Evolutionary conservation across 2,113 vertebrate species (phyloP).

Genomic region (Brachypteracias leptosomus): DNA sequence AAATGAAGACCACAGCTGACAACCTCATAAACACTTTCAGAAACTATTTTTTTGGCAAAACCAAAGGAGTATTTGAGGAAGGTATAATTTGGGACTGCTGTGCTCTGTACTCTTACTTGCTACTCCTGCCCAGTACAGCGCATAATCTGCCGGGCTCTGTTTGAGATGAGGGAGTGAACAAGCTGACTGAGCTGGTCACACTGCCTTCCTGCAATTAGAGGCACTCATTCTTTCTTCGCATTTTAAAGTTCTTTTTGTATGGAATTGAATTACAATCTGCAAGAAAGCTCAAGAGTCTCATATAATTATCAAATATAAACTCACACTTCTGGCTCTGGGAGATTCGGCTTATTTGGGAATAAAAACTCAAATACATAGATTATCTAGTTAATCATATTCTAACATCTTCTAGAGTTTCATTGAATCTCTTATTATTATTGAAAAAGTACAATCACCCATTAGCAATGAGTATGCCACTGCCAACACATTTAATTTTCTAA

Average conservation of each 20-base stretch:
- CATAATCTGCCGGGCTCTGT: not conserved
- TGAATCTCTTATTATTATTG: conserved; percentile 12
- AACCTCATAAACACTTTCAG: not conserved
- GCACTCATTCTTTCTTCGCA: not conserved
- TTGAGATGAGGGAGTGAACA: not conserved
- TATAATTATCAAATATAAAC: conserved; percentile 63
- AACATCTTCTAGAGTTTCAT: conserved; percentile 5
- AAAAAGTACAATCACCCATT: conserved; percentile 32
- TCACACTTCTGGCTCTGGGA: conserved; percentile 33
- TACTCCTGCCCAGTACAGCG: not conserved
- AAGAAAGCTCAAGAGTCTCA: conserved; percentile 45
- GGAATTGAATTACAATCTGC: conserved; percentile 57
- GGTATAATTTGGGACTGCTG: not conserved
- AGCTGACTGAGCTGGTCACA: not conserved
- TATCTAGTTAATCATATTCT: conserved; percentile 36
- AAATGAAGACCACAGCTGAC: not conserved
- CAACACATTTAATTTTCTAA: conserved; percentile 25
- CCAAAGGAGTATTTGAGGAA: not conserved
- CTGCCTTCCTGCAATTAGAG: conserved; percentile 13
- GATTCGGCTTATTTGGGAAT: conserved; percentile 44
- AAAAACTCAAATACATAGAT: conserved; percentile 59
- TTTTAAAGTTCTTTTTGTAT: conserved; percentile 36
- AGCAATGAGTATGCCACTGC: not conserved
- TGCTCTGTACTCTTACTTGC: not conserved
- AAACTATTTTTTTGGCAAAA: not conserved